Percentiles rank a stretch among this genome's conserved stretches.
phyloP scores from a whole-genome alignment of 1,140 invertebrate genomes.

The Macrotrachela quadricornifera region DNA sequence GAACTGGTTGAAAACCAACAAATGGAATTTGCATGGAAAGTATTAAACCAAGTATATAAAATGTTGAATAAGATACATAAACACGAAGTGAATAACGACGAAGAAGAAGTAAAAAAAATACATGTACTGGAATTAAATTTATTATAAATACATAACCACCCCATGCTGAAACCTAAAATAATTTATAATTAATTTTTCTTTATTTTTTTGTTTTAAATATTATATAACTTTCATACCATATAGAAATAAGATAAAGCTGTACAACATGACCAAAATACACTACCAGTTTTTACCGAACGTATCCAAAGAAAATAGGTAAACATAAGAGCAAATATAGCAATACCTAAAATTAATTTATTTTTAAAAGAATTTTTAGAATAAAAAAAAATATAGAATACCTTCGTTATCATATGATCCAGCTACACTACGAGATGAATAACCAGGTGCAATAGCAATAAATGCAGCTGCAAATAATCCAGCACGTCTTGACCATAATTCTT shows the following conservation, averaged over 20 bases:
- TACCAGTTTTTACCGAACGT: constrained; percentile 65
- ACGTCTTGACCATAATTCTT: constrained; percentile 85
- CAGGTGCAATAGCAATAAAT: constrained; percentile 85
- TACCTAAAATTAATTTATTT: constrained; percentile 33
- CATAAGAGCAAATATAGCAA: constrained; percentile 98
- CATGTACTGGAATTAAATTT: constrained; percentile 92
- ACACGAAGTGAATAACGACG: constrained; percentile 51
- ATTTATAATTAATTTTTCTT: too few species aligned
- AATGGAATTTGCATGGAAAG: constrained; percentile 92
- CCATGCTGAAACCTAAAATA: constrained; percentile 75
- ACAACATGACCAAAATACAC: constrained; percentile 77
- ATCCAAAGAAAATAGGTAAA: constrained; percentile 91
- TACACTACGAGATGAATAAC: constrained; percentile 92
- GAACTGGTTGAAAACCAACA: constrained; percentile 95
- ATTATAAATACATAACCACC: constrained; percentile 99
- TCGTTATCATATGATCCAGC: constrained; percentile 99
- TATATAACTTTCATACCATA: too few species aligned
- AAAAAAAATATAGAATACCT: too few species aligned
- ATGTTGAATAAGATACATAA: constrained; percentile 73
- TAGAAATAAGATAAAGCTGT: constrained; percentile 94
- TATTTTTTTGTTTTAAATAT: too few species aligned
- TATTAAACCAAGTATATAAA: constrained; percentile 69
- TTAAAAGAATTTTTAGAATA: too few species aligned
- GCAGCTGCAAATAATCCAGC: constrained; percentile 94
- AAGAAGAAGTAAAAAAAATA: constrained; percentile 64